A percentile compares a stretch with the other conserved stretches of the same genome.
phyloP scores from a whole-genome alignment of 2,888 invertebrate genomes.

The Ophioninae sp. region DNA sequence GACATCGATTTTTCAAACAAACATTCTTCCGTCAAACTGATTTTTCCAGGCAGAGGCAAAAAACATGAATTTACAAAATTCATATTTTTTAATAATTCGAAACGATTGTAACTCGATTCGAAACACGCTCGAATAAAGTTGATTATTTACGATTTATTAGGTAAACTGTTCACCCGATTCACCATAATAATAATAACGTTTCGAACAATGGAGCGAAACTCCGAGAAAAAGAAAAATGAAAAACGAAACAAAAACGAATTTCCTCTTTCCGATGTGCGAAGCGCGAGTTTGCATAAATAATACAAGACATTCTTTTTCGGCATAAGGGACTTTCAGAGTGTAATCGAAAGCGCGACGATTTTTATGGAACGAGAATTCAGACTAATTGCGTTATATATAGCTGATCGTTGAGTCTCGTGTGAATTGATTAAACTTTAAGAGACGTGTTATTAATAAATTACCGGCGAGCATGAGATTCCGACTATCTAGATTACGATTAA shows the following conservation, averaged over 20 bases:
- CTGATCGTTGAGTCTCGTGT: neutral
- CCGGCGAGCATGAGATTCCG: constrained; percentile 15
- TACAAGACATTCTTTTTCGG: neutral
- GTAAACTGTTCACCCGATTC: neutral
- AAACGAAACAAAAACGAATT: constrained; percentile 11
- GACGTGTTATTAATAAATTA: neutral
- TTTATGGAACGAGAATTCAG: constrained; percentile 8
- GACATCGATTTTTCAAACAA: neutral
- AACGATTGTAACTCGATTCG: neutral
- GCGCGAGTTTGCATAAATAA: neutral
- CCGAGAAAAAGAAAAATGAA: neutral
- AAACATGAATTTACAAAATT: neutral
- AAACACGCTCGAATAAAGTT: neutral
- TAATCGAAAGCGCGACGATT: neutral
- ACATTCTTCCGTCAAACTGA: neutral
- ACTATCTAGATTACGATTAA: constrained; percentile 34
- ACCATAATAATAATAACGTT: neutral
- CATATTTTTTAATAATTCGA: neutral
- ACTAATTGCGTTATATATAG: neutral
- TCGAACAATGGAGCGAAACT: neutral
- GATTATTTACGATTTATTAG: neutral
- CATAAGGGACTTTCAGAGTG: neutral
- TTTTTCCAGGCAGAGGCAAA: neutral
- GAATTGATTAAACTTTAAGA: constrained; percentile 27
- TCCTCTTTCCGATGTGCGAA: constrained; percentile 14